These are phyloP conservation scores for Salmo trutta DNA, from an alignment of 2,797 vertebrate genomes.

Conservation along the genomic window DNA sequence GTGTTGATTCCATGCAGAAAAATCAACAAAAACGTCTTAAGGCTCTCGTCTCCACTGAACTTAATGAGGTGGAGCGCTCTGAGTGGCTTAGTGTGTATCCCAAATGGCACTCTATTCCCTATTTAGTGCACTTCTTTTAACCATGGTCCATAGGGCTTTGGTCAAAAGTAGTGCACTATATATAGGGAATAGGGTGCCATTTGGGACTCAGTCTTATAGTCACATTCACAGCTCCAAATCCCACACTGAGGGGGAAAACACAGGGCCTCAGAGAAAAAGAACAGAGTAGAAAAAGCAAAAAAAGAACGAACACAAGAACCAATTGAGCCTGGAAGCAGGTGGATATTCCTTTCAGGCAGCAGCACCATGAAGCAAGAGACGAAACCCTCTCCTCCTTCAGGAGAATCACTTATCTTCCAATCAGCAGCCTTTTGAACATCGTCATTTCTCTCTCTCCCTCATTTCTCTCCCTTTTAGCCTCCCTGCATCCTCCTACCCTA, in stretches of 20 bases:
- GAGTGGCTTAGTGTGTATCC: neutral
- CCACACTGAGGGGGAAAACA: slow-evolving; percentile 9
- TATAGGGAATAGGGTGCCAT: neutral
- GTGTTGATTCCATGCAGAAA: slow-evolving; percentile 13
- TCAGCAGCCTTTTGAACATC: slow-evolving; percentile 40
- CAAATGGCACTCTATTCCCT: neutral
- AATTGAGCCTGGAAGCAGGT: slow-evolving; percentile 36
- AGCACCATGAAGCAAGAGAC: slow-evolving; percentile 42
- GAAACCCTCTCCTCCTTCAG: slow-evolving; percentile 47
- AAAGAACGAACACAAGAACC: slow-evolving; percentile 12
- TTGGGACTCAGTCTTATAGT: neutral
- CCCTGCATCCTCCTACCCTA: neutral
- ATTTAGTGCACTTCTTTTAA: neutral
- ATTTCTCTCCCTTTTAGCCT: slow-evolving; percentile 3
- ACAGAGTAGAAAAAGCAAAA: neutral
- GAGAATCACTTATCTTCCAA: slow-evolving; percentile 46
- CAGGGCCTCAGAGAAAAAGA: slow-evolving; percentile 1
- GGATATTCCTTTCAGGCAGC: slow-evolving; percentile 34
- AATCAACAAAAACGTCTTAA: slow-evolving; percentile 26
- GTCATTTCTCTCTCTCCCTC: slow-evolving; percentile 27
- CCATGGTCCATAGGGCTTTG: neutral
- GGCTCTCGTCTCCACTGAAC: slow-evolving; percentile 11
- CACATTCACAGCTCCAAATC: slow-evolving; percentile 10
- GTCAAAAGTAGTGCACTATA: neutral
- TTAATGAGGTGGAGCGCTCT: slow-evolving; percentile 17